Percentiles rank a stretch among this genome's conserved stretches.
These are phyloP conservation scores for Andrena minutula DNA, from an alignment of 2,888 invertebrate genomes.

Conservation along the genomic window DNA sequence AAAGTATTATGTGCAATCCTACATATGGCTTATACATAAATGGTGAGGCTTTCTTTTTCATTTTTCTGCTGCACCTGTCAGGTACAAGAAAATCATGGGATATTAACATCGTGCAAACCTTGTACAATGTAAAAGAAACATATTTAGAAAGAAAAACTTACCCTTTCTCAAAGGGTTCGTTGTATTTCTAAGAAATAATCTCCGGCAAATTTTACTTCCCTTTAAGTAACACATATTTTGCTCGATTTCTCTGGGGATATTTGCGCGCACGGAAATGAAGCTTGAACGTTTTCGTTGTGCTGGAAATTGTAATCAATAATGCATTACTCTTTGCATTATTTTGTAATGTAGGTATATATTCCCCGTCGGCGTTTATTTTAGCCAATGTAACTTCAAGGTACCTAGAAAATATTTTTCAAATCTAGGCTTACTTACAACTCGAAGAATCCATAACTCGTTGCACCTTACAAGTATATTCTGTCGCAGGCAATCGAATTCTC, in stretches of 20 bases:
- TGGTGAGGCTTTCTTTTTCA: neutral
- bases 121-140: neutral
- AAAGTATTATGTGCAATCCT: too few species aligned
- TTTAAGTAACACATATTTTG: conserved; percentile 39
- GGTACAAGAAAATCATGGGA: neutral
- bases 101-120: neutral
- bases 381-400: neutral
- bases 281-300: conserved; percentile 35
- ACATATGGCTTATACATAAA: neutral
- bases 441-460: neutral
- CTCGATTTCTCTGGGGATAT: conserved; percentile 57
- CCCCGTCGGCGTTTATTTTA: conserved; percentile 10
- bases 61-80: neutral
- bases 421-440: too few species aligned
- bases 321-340: conserved; percentile 27
- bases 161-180: neutral
- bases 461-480: too few species aligned
- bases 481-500: too few species aligned
- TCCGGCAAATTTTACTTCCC: conserved; percentile 22
- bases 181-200: conserved; percentile 22
- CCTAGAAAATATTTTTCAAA: neutral
- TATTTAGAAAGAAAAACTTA: neutral
- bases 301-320: conserved; percentile 55
- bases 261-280: conserved; percentile 37
- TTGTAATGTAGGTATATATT: conserved; percentile 9